phyloP scores from a whole-genome alignment of 92 coral and sea anemone species.

The Zoanthus gigantus region DNA sequence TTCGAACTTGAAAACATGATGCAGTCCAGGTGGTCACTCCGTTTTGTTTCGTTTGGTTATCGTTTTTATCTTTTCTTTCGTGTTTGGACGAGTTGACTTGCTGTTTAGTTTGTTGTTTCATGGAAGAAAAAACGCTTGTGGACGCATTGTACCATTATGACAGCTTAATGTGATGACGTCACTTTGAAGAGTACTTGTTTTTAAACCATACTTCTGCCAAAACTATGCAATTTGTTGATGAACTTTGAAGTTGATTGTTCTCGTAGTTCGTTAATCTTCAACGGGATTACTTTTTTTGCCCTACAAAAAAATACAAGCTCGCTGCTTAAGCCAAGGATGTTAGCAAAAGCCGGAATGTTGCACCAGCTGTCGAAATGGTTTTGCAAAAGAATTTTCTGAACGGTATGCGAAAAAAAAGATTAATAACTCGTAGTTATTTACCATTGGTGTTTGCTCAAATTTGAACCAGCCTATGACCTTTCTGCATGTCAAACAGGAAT shows the following conservation, averaged over 20 bases:
- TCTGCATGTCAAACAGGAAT: slow-evolving; percentile 63
- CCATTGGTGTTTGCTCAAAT: slow-evolving; percentile 67
- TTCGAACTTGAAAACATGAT: slow-evolving; percentile 23
- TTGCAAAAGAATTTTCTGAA: slow-evolving; percentile 30
- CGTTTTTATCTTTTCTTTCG: not conserved
- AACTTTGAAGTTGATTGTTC: not conserved
- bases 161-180: slow-evolving; percentile 37
- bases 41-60: not conserved
- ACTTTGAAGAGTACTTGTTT: slow-evolving; percentile 12
- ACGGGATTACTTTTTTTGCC: not conserved
- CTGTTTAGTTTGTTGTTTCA: slow-evolving; percentile 14
- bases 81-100: slow-evolving; percentile 2
- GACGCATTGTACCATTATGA: slow-evolving; percentile 15
- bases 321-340: not conserved
- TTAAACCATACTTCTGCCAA: slow-evolving; percentile 31
- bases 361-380: slow-evolving; percentile 36
- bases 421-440: slow-evolving; percentile 77
- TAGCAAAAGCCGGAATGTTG: slow-evolving; percentile 9
- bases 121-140: not conserved
- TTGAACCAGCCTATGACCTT: slow-evolving; percentile 73
- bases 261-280: not conserved
- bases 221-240: slow-evolving; percentile 33
- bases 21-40: not conserved
- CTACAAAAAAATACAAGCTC: not conserved
- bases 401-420: slow-evolving; percentile 51